Evolutionary conservation across 1,140 invertebrate genomes (phyloP).

Genomic region (Antheraea pernyi): DNA sequence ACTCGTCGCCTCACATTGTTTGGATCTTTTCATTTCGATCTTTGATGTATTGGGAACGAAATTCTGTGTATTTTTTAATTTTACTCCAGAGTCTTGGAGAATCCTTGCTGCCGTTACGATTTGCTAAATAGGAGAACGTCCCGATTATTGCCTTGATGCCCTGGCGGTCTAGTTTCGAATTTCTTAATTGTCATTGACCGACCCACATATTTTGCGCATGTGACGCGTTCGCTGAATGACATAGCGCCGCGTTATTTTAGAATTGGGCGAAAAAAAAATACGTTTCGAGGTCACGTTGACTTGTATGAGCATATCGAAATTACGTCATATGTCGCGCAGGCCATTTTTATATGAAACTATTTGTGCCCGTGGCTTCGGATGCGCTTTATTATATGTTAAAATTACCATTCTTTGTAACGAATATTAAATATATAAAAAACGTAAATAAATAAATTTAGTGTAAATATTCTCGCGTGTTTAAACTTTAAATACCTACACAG

Average conservation of each 20-base stretch:
- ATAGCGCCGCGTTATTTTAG: constrained; percentile 60
- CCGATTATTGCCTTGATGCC: constrained; percentile 43
- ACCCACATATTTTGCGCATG: constrained; percentile 59
- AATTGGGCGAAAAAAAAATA: constrained; percentile 46
- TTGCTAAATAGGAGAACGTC: constrained; percentile 32
- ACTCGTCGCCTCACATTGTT: constrained; percentile 52
- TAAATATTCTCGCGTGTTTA: no score
- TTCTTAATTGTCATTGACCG: constrained; percentile 63
- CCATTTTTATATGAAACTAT: neutral
- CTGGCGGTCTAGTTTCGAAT: constrained; percentile 38
- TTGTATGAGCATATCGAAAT: constrained; percentile 47
- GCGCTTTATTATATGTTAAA: no score
- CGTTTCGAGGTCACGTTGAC: constrained; percentile 60
- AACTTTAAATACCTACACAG: no score
- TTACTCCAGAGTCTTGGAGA: neutral
- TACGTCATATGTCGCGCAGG: constrained; percentile 42
- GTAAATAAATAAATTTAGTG: no score
- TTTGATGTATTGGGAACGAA: constrained; percentile 7
- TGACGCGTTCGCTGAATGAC: constrained; percentile 62
- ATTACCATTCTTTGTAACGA: no score
- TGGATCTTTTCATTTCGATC: constrained; percentile 26
- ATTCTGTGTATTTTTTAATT: neutral
- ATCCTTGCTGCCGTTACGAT: neutral
- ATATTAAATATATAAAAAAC: no score
- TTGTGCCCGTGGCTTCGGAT: no score